Percentiles rank a stretch among this genome's conserved stretches.
Evolutionary conservation across 2,113 vertebrate species (phyloP).

Genomic region (Oreocharis arfaki): DNA sequence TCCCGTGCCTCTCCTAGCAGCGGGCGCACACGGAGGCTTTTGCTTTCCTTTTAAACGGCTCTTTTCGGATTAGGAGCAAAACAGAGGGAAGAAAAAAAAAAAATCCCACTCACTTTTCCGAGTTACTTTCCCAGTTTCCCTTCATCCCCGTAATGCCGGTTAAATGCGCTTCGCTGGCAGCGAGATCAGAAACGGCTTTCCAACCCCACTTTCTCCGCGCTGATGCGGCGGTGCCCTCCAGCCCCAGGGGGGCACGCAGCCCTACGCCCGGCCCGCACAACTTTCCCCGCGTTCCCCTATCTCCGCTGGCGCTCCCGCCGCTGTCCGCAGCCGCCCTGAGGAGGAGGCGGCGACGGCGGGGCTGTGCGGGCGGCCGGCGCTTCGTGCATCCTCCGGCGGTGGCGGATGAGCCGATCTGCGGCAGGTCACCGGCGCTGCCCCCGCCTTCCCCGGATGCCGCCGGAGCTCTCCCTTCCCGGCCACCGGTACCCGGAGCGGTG

Average conservation of each 20-base stretch:
- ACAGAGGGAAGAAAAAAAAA: not conserved
- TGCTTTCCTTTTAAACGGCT: not conserved
- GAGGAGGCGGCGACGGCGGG: not conserved
- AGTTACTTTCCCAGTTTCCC: slow-evolving; percentile 11
- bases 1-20: not conserved
- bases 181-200: not conserved
- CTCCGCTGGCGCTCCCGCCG: not conserved
- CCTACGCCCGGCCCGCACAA: not conserved
- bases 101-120: not conserved
- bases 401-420: not conserved
- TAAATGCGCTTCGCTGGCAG: not conserved
- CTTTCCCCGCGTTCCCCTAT: not conserved
- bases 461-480: not conserved
- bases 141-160: not conserved
- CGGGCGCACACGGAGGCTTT: not conserved
- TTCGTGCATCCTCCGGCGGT: not conserved
- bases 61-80: not conserved
- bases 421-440: not conserved
- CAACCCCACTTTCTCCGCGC: not conserved
- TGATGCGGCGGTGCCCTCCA: not conserved
- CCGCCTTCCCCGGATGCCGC: not conserved
- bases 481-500: not conserved
- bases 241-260: not conserved
- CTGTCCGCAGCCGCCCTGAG: not conserved
- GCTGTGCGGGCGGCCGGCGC: not conserved